Conservation (phyloP, 1,140 invertebrate species). For the Lepidotrigona ventralis region DNA sequence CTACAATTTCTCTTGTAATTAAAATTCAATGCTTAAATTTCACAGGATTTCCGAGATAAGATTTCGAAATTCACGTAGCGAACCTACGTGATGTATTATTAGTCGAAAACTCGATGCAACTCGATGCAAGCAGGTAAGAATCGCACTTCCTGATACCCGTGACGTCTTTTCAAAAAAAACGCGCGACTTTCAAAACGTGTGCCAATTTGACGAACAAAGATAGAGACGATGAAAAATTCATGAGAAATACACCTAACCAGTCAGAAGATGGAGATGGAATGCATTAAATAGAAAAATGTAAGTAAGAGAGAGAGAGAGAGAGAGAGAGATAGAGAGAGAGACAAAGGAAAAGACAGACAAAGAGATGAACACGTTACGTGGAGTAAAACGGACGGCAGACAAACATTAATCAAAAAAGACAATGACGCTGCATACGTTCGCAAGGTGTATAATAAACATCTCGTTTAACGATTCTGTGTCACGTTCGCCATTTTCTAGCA, state of each 20-base stretch:
- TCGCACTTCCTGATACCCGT: not conserved
- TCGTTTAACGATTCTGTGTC: not conserved
- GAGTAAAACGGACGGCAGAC: not conserved
- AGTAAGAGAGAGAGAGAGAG: not conserved
- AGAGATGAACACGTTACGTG: not conserved
- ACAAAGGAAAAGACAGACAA: not conserved
- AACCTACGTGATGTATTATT: not conserved
- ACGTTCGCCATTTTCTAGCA: not conserved
- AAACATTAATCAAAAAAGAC: not conserved
- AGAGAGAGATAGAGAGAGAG: not conserved
- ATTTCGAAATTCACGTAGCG: not conserved
- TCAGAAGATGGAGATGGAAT: not conserved
- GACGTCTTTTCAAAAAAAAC: not conserved
- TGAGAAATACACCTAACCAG: constrained; percentile 9
- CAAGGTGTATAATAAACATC: not conserved
- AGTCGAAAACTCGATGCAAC: not conserved
- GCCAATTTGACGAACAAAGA: not conserved
- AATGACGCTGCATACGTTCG: not conserved
- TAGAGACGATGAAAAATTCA: not conserved
- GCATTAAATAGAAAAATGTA: not conserved
- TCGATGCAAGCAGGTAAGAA: not conserved
- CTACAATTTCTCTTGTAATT: not conserved
- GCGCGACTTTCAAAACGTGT: not conserved
- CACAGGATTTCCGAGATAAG: too few relatives aligned
- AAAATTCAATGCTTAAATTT: not conserved